Percentiles rank a stretch among this genome's conserved stretches.
phyloP scores from a whole-genome alignment of 2,888 invertebrate species.

The Nomada ferruginata region DNA sequence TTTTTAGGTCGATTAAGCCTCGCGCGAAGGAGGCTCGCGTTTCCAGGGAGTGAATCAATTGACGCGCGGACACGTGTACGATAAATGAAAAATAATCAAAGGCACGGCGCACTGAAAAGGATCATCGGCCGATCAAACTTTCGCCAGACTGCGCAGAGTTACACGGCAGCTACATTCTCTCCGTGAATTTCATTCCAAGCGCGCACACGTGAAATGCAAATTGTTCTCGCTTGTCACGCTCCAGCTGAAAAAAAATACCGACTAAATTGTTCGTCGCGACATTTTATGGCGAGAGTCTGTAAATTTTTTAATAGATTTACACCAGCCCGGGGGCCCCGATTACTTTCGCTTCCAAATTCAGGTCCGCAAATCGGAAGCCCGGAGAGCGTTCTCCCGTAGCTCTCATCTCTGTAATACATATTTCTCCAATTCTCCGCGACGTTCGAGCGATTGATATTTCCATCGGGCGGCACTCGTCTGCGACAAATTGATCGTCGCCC shows the following conservation, averaged over 20 bases:
- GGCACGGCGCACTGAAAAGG: slow-evolving; percentile 50
- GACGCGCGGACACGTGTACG: slow-evolving; percentile 47
- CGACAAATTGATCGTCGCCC: slow-evolving; percentile 16
- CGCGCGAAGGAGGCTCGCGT: slow-evolving; percentile 45
- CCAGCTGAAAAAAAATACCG: background rate
- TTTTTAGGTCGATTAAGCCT: slow-evolving; percentile 62
- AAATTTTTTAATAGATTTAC: background rate
- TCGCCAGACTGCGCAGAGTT: slow-evolving; percentile 24
- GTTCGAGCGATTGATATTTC: slow-evolving; percentile 8
- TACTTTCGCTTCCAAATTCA: no score
- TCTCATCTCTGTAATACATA: background rate
- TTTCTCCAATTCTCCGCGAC: slow-evolving; percentile 14
- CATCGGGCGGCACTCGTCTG: background rate
- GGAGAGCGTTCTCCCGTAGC: background rate
- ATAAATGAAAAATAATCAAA: slow-evolving; percentile 68
- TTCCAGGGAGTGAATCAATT: slow-evolving; percentile 62
- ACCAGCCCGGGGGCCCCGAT: no score
- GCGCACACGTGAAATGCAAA: slow-evolving; percentile 15
- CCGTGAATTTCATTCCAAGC: slow-evolving; percentile 40
- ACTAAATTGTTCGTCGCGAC: slow-evolving; percentile 16
- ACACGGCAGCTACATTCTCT: slow-evolving; percentile 15
- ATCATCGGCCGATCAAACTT: slow-evolving; percentile 59
- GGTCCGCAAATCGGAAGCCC: no score
- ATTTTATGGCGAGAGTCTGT: background rate
- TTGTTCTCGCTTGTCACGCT: slow-evolving; percentile 3